A percentile compares a stretch with the other conserved stretches of the same genome.
Conservation (phyloP, 30 jellyfish, hydroid and myxozoan genomes). For the Clytia hemisphaerica region DNA sequence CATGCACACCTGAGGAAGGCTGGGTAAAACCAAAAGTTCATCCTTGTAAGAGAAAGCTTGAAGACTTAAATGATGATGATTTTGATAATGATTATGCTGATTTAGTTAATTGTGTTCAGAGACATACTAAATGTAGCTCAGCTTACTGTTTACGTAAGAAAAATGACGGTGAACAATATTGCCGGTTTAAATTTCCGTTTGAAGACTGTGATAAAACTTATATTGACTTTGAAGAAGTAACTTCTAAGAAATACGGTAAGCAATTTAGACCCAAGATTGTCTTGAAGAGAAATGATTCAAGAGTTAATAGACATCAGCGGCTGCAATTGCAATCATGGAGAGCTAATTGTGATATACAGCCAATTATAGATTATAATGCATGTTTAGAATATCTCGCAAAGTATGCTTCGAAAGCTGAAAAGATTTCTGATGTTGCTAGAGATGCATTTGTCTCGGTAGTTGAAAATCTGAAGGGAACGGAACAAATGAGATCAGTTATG, state of each 20-base stretch:
- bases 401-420: no score
- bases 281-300: no score
- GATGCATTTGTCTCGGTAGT: constrained; percentile 13
- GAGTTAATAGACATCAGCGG: no score
- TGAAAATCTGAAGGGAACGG: constrained; percentile 17
- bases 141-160: constrained; percentile 29
- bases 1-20: constrained; percentile 7
- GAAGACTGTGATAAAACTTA: constrained; percentile 22
- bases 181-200: constrained; percentile 44
- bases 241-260: no score
- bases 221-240: constrained; percentile 25
- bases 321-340: no score
- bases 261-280: no score
- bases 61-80: not conserved
- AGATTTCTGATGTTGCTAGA: no score
- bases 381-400: no score
- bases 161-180: constrained; percentile 27
- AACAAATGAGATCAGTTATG: constrained; percentile 22
- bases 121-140: constrained; percentile 31
- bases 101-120: constrained; percentile 13
- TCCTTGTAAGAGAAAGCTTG: constrained; percentile 29
- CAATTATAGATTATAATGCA: no score
- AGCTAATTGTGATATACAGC: no score
- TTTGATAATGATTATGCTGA: constrained; percentile 40
- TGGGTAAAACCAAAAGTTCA: constrained; percentile 31